phyloP scores from a whole-genome alignment of 2,797 vertebrate genomes.

The Coilia nasus region DNA sequence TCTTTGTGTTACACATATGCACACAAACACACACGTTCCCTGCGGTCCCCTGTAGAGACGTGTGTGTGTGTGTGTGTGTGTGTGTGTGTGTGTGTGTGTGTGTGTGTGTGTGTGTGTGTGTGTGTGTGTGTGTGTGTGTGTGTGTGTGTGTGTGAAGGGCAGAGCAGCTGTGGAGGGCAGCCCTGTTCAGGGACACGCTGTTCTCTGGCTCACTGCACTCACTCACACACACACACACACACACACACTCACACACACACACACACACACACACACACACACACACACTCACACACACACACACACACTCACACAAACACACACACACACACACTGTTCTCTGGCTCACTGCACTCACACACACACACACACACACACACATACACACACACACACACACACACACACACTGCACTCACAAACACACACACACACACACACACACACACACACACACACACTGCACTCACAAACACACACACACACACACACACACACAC shows the following conservation, averaged over 20 bases:
- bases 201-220: not conserved
- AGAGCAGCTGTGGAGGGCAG: not conserved
- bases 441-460: not conserved
- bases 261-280: constrained; percentile 9
- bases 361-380: constrained; percentile 20
- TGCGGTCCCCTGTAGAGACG: too few species aligned
- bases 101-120: not conserved
- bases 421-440: not conserved
- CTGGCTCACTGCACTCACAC: not conserved
- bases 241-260: not conserved
- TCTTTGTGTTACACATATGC: not conserved
- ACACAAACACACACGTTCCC: constrained; percentile 17
- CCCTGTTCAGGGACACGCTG: too few species aligned
- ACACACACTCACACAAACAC: constrained; percentile 5
- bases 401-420: not conserved
- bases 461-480: too few species aligned
- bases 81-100: constrained; percentile 4
- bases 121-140: not conserved
- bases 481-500: too few species aligned
- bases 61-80: not conserved
- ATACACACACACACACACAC: not conserved
- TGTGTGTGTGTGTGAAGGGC: not conserved
- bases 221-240: not conserved
- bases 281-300: constrained; percentile 11
- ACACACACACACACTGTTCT: not conserved